Evolutionary conservation across 2,113 vertebrate genomes (phyloP).

Genomic region (Bungarus multicinctus): DNA sequence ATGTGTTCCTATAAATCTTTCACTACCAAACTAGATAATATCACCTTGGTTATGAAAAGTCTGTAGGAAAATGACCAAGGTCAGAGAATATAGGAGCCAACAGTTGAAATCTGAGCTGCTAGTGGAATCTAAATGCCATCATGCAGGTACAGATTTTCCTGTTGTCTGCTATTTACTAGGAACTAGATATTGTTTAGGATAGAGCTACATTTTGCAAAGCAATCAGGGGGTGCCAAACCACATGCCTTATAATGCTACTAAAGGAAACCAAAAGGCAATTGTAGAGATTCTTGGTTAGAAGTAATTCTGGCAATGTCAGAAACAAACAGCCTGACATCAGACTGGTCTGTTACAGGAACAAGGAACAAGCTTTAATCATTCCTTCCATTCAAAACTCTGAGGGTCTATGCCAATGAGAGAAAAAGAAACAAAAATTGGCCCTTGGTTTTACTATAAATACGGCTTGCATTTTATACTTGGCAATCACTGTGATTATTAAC

Average conservation of each 20-base stretch:
- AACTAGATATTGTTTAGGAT: background rate
- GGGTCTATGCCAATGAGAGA: background rate
- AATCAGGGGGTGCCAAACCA: background rate
- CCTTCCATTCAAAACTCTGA: background rate
- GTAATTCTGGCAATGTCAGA: background rate
- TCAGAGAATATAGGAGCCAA: background rate
- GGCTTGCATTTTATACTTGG: background rate
- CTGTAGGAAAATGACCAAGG: background rate
- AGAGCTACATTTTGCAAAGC: background rate
- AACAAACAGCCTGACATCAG: background rate
- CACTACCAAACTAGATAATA: background rate
- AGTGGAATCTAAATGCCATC: background rate
- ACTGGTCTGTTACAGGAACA: background rate
- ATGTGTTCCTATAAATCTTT: background rate
- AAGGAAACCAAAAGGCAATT: background rate
- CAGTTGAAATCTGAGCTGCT: background rate
- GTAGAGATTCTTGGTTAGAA: background rate
- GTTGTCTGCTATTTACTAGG: background rate
- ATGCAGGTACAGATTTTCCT: background rate
- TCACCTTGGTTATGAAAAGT: background rate
- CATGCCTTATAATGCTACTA: background rate
- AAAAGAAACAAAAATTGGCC: background rate
- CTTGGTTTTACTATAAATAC: background rate
- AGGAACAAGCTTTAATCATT: background rate
- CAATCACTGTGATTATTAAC: background rate